Percentiles rank a stretch among this genome's conserved stretches.
Evolutionary conservation across 2,113 vertebrate genomes (phyloP).

Genomic region (Petrocephalus microphthalmus): DNA sequence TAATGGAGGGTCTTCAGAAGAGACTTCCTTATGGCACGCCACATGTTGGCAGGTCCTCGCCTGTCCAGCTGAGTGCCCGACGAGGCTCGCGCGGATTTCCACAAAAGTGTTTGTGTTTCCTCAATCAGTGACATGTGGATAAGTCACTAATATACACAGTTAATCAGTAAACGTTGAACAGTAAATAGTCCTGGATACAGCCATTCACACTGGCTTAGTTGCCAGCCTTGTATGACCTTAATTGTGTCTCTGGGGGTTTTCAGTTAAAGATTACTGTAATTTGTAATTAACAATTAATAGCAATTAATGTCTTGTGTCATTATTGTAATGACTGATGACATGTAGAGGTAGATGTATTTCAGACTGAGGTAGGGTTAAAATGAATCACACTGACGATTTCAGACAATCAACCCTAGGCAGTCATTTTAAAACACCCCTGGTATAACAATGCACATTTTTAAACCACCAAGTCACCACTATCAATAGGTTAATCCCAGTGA

Average conservation of each 20-base stretch:
- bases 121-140: background rate
- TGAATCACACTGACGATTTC: background rate
- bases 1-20: constrained; percentile 36
- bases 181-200: background rate
- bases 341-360: background rate
- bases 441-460: background rate
- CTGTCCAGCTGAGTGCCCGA: constrained; percentile 41
- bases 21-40: constrained; percentile 53
- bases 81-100: constrained; percentile 34
- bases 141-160: background rate
- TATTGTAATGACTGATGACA: background rate
- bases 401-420: background rate
- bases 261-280: background rate
- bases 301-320: background rate
- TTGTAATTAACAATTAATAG: background rate
- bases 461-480: background rate
- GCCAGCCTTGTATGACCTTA: background rate
- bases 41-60: constrained; percentile 43
- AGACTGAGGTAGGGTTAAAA: background rate
- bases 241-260: background rate
- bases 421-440: background rate
- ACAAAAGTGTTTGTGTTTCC: background rate
- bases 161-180: background rate
- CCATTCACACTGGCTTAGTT: background rate
- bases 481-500: background rate